Evolutionary conservation across 2,888 invertebrate species (phyloP), one percentile per base, ranked within the genome.

Genomic region (Sphaerophoria taeniata): DNA sequence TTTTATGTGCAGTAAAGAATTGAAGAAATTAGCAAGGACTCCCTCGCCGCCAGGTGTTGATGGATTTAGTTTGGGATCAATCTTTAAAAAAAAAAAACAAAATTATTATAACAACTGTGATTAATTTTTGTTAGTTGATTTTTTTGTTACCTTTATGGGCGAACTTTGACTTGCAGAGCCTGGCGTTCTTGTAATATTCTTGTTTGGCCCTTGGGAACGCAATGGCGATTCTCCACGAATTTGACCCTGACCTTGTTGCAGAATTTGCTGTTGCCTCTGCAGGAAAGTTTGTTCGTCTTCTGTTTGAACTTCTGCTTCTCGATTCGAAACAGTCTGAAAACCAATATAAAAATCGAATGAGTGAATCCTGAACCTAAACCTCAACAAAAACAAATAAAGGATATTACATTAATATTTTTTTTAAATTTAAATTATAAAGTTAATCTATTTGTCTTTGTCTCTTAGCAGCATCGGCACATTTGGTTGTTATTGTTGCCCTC

Each of bases 231-330:
- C 94, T 0, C 95, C 93, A 0, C 94, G 93, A 78, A 91, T 90
- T 91, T 94, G 88, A 16, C 93, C 93, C 88, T 93, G 93, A 3
- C 93, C 93, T 53, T 93, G 93, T 89, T 95, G 94, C 65, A 96
- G 93, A 88, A 95, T 94, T 88, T 95, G 95, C 87, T 96, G 95
- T 91, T 98, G 97, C 88, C 96, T 94, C 89, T 95, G 95, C 88
- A 99, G 93, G 93, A 99, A 99, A 75, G 94, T 94, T 92, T 99
- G 99, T 91, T 99, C 99, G 89, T 99, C 98, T 93, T 99, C 98
- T 43, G 98, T 98, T 87, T 95, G 94, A 61, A 98, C 93, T 92
- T 99, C 99, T n/a, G 95, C 95, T 93, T 99, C 99, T 87, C 98
- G 94, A 90, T 93, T 94, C 51, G 95, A 95, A 12, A 98, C 95